These are phyloP conservation scores for Tachysurus vachellii DNA, from an alignment of 2,113 vertebrate genomes.

Conservation along the genomic window DNA sequence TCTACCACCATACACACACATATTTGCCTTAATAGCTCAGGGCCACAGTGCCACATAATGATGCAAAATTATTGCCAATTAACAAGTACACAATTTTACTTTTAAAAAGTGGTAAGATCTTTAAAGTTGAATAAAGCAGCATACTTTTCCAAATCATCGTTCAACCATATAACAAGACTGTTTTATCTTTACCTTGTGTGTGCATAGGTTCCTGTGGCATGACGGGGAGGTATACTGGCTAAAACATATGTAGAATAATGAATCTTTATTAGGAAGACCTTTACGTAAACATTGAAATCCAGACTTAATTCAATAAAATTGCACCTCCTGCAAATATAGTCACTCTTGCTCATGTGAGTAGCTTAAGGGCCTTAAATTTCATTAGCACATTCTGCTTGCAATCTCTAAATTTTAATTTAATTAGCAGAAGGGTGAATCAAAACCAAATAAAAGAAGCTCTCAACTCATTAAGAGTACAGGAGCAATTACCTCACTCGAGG, in stretches of 20 bases:
- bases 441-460: constrained; percentile 46
- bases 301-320: constrained; percentile 37
- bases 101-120: too few relatives aligned
- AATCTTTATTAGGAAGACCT: neutral
- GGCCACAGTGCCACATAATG: neutral
- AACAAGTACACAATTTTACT: neutral
- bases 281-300: constrained; percentile 38
- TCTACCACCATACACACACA: neutral
- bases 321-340: constrained; percentile 41
- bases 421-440: constrained; percentile 46
- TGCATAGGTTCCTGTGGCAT: neutral
- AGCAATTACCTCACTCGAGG: constrained; percentile 36
- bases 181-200: neutral
- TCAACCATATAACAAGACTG: neutral
- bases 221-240: neutral
- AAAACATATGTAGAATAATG: neutral
- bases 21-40: neutral
- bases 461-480: constrained; percentile 40
- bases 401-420: constrained; percentile 52
- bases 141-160: neutral
- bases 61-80: neutral
- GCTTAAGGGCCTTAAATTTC: constrained; percentile 38
- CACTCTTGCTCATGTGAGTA: constrained; percentile 34
- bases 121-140: neutral
- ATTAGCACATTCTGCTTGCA: constrained; percentile 46